Evolutionary conservation across 2,888 invertebrate species (phyloP).

Genomic region (Melipona bicolor): DNA sequence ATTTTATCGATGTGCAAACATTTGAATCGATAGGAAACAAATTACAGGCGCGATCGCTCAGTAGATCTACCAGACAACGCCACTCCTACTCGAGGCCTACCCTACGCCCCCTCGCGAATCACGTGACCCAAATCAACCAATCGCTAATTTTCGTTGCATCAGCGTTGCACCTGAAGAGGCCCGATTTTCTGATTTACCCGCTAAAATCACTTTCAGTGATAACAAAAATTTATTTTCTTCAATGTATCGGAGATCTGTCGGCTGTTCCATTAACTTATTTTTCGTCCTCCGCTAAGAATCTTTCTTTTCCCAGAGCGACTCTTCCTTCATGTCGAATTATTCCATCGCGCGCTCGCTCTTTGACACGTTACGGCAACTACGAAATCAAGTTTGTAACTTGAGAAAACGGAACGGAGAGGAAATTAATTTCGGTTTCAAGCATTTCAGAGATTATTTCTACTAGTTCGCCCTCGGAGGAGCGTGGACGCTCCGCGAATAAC

Average conservation of each 20-base stretch:
- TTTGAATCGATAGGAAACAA: no score
- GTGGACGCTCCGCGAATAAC: conserved; percentile 9
- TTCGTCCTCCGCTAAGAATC: conserved; percentile 33
- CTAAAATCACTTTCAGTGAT: no score
- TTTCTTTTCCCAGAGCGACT: conserved; percentile 12
- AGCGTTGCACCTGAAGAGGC: no score
- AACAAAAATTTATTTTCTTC: not conserved
- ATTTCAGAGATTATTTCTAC: not conserved
- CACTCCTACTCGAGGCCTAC: no score
- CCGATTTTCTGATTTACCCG: no score
- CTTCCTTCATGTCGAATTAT: conserved; percentile 2
- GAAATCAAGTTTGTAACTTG: not conserved
- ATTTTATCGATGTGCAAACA: no score
- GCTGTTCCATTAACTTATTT: conserved; percentile 4
- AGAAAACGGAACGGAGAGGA: not conserved
- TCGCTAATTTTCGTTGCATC: no score
- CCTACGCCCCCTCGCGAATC: no score
- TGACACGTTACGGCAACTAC: not conserved
- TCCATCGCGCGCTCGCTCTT: not conserved
- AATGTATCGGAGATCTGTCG: not conserved
- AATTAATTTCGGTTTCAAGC: conserved; percentile 14
- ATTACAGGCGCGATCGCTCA: no score
- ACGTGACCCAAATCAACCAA: no score
- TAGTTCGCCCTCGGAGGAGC: not conserved
- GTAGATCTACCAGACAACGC: no score